A percentile compares a stretch with the other conserved stretches of the same genome.
phyloP scores from a whole-genome alignment of 92 coral and sea anemone genomes.

The Palythoa caribaeorum region DNA sequence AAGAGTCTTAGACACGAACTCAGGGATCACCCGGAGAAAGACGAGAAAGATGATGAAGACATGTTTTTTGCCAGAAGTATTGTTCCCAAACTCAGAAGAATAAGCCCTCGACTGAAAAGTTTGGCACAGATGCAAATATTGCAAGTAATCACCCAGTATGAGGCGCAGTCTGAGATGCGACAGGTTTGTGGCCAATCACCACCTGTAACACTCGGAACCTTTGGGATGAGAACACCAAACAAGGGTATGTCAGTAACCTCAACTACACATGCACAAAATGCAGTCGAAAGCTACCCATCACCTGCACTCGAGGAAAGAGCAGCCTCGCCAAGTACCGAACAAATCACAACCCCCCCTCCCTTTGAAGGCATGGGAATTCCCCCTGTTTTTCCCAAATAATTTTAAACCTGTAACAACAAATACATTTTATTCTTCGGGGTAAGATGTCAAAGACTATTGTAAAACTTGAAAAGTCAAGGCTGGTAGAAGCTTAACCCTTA shows the following conservation, averaged over 20 bases:
- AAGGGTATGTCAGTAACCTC: conserved; percentile 28
- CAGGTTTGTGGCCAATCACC: conserved; percentile 24
- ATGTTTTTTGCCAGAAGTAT: conserved; percentile 34
- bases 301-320: neutral
- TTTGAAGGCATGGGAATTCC: conserved; percentile 46
- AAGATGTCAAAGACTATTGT: neutral
- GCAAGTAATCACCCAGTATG: conserved; percentile 40
- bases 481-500: too few species aligned
- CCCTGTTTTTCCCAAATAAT: conserved; percentile 35
- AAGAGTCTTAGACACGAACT: conserved; percentile 33
- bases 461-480: too few species aligned
- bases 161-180: conserved; percentile 33
- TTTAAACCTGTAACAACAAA: too few species aligned
- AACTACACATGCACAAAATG: conserved; percentile 20
- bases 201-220: neutral
- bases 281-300: conserved; percentile 15
- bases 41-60: conserved; percentile 33
- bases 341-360: neutral
- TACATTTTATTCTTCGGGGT: neutral
- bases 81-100: conserved; percentile 41
- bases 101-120: conserved; percentile 27
- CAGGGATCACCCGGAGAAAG: conserved; percentile 35
- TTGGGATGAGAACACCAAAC: conserved; percentile 6
- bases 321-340: conserved; percentile 4
- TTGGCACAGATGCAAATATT: conserved; percentile 39